phyloP scores from a whole-genome alignment of 2,113 vertebrate species.

The Ageneiosus marmoratus region DNA sequence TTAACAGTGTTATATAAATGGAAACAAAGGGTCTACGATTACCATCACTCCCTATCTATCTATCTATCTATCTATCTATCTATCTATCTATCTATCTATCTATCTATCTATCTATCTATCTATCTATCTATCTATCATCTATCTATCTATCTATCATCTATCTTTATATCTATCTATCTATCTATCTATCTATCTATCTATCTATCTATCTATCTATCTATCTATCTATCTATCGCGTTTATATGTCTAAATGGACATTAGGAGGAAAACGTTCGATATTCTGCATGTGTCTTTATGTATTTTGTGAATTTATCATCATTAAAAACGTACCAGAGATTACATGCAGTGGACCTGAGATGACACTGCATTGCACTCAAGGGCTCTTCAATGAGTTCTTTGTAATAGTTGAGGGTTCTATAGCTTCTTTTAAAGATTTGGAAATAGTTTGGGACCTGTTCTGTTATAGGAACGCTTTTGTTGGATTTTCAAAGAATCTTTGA shows the following conservation, averaged over 20 bases:
- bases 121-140: neutral
- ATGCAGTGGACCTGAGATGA: constrained; percentile 65
- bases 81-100: constrained; percentile 31
- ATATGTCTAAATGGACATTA: constrained; percentile 53
- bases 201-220: constrained; percentile 16
- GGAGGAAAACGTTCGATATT: neutral
- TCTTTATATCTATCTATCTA: constrained; percentile 38
- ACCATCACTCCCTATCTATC: constrained; percentile 21
- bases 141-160: neutral
- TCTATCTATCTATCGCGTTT: constrained; percentile 55
- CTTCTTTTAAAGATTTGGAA: neutral
- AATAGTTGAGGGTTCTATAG: neutral
- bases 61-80: constrained; percentile 45
- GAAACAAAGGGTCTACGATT: neutral
- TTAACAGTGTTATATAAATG: neutral
- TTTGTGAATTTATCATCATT: constrained; percentile 35
- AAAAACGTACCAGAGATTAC: constrained; percentile 46
- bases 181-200: constrained; percentile 40
- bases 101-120: constrained; percentile 10
- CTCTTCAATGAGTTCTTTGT: neutral
- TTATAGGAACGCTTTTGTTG: too few species aligned
- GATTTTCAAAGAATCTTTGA: neutral
- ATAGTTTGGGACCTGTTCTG: neutral
- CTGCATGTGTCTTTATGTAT: constrained; percentile 33
- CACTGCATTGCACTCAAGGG: constrained; percentile 50